Base-by-base conservation (phyloP, 2,888 invertebrate genomes). In the Pseudoips prasinana region DNA sequence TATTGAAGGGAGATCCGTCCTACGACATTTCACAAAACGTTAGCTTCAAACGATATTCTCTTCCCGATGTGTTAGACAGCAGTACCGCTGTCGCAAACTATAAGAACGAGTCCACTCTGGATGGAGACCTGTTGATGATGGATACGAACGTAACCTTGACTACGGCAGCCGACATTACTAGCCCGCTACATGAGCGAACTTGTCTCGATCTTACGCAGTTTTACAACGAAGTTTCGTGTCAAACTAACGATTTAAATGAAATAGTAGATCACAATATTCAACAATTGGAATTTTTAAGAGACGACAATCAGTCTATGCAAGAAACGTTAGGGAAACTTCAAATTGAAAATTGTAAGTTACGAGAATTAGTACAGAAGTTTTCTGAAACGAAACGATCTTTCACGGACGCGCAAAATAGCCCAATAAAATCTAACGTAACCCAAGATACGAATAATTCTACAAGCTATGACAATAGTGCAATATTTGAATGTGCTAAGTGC, bases 101-200 rank as follows among this genome's bases (percentile, higher is more conserved):
- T 17, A 82, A 71, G 64, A 83, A 82, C 41, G 87, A 87, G 43
- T 85, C 86, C 10, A 78, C 72, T 7, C 63, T 84, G 34, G 87
- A 87, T 46, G 74, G 78, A 3, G 87, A 88, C 52, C 58, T 85
- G 5, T 64, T 87, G 32, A 87, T 88, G 87, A 58, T 88, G 37
- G 87, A 88, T 38, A 84, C 85, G 11, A 87, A 87, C 54, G 38
- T 82, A n/a, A 83, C 81, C 1, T 40, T 84, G 26, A 71, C 75
- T 4, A 77, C 80, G 19, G 61, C 64, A 18, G 67, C 66, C 11
- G 77, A 86, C 49, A 82, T 73, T 36, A 86, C 86, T 29, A 47
- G 84, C 17, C 50, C 68, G 18, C 71, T 66, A 3, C 66, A 68
- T 45, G 82, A 85, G 39, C 80, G 82, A 62, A 82, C 80, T 4